Base-by-base conservation (phyloP, 2,797 vertebrate genomes). In the Sebastes nivosus region DNA sequence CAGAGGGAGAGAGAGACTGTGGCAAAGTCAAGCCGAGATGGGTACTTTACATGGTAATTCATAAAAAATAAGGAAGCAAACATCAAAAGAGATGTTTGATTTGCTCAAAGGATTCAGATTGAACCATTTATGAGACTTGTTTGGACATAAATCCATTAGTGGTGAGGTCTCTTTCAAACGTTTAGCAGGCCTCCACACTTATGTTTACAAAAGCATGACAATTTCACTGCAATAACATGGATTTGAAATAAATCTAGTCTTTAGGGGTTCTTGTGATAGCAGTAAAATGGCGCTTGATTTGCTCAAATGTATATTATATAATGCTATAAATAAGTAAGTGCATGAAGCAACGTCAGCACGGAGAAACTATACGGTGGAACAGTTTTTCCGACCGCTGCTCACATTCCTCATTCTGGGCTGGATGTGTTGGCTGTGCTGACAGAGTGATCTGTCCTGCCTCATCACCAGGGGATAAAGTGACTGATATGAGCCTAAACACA, bases 401-500 rank as follows among this genome's bases (percentile, higher is more conserved):
- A 77, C 80, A 84, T 86, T 88, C 81, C 77, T 85, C 61, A 71
- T 81, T 83, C 79, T 68, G 79, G 72, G 77, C 68, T 87, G 82
- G 69, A 86, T 75, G 87, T 83, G 80, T 82, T 80, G 80, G 84
- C 81, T 71, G 68, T 92, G 90, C 90, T 92, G 90, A 91, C 89
- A 73, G 83, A 64, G 89, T 84, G 83, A 91, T 88, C 84, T 88
- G 86, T 93, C 87, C 83, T 78, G 88, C 79, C 84, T 87, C 90
- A 90, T 91, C 86, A 89, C 89, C 82, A 57, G 50, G 65, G 83
- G 85, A 91, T 92, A 67, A 87, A 90, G 80, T 89, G 87, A 91
- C 86, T 87, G 88, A 92, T 90, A 92, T 88, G 87, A 91, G 81
- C 75, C 83, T 78, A 80, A 86, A 82, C 82, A 83, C 83, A 90